Conservation (phyloP, 2,888 invertebrate species). For the Fragum whitleyi region DNA sequence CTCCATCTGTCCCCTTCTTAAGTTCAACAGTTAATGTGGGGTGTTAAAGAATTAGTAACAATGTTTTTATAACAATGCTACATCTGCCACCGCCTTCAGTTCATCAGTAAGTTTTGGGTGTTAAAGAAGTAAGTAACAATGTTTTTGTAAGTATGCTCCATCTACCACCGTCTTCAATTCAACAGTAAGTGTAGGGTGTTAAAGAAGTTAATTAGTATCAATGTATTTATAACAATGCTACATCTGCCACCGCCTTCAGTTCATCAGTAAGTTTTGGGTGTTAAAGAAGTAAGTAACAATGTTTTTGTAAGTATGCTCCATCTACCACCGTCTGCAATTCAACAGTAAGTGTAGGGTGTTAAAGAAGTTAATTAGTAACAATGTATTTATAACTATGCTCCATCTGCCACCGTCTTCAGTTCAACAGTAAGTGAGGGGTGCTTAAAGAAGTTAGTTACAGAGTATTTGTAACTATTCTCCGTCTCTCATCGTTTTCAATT, state of each 20-base stretch:
- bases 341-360: too few species aligned
- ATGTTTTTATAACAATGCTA: not conserved
- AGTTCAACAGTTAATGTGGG: not conserved
- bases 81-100: not conserved
- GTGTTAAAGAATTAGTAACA: not conserved
- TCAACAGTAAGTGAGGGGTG: not conserved
- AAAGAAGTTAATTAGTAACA: not conserved
- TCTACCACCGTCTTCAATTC: too few species aligned
- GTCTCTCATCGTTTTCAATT: not conserved
- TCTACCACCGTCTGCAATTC: too few species aligned
- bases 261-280: not conserved
- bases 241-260: not conserved
- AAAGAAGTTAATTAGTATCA: too few species aligned
- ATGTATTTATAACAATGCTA: not conserved
- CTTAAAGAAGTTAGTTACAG: not conserved
- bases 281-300: not conserved
- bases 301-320: not conserved
- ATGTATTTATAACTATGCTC: conserved; percentile 1
- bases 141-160: too few species aligned
- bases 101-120: not conserved
- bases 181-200: too few species aligned
- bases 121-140: not conserved
- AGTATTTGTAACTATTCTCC: not conserved
- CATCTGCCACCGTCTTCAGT: not conserved
- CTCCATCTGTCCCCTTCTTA: not conserved